Conservation (phyloP, 2,888 invertebrate species). For the Idaea biselata region DNA sequence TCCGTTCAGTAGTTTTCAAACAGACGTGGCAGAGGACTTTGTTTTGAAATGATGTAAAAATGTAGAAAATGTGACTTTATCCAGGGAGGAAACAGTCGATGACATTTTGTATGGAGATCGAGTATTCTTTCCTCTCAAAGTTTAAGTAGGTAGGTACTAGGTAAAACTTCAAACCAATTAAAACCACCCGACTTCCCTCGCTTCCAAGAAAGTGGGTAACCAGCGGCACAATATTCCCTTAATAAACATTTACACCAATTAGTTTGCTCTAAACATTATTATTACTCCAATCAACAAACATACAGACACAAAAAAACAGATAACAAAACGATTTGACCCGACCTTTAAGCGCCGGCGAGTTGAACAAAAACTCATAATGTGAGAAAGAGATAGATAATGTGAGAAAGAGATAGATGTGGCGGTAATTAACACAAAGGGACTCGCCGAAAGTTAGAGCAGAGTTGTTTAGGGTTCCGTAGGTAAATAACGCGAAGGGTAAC, state of each 20-base stretch:
- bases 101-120: too few species aligned
- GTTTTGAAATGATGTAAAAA: too few species aligned
- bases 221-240: conserved; percentile 53
- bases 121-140: neutral
- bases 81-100: too few species aligned
- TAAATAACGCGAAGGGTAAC: neutral
- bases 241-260: conserved; percentile 78
- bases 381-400: conserved; percentile 35
- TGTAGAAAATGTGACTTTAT: too few species aligned
- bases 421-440: conserved; percentile 75
- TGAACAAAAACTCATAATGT: conserved; percentile 28
- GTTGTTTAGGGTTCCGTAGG: neutral
- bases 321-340: conserved; percentile 72
- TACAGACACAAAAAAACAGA: conserved; percentile 58
- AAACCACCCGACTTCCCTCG: neutral
- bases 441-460: conserved; percentile 54
- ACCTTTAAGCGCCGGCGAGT: conserved; percentile 69
- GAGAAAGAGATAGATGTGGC: conserved; percentile 29
- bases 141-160: neutral
- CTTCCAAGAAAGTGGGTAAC: neutral
- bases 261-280: conserved; percentile 72
- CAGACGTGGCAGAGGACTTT: too few species aligned
- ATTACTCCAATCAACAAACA: conserved; percentile 66
- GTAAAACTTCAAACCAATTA: neutral
- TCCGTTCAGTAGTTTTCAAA: too few species aligned